Evolutionary conservation across 2,888 invertebrate genomes (phyloP).

Genomic region (Cyaniris semiargus): DNA sequence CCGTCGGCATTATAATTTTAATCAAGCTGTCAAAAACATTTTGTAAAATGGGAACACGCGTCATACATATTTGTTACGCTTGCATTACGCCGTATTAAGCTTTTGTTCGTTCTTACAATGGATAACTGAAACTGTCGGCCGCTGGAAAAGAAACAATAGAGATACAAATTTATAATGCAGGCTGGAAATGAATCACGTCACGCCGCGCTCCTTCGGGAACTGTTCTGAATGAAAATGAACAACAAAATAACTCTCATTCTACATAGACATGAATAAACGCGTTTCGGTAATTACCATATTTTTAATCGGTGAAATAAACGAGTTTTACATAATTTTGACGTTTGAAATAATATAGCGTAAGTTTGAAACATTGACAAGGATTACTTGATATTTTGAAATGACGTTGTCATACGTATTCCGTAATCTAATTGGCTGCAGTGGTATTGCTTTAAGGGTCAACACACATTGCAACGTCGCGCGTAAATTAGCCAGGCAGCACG

Average conservation of each 20-base stretch:
- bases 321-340: conserved; percentile 17
- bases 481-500: too few species aligned
- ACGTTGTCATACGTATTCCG: not conserved
- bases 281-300: conserved; percentile 35
- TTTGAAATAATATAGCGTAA: not conserved
- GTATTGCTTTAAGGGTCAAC: not conserved
- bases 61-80: conserved; percentile 31
- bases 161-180: conserved; percentile 76
- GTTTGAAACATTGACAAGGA: too few species aligned
- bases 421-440: not conserved
- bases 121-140: conserved; percentile 65
- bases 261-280: conserved; percentile 46
- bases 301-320: conserved; percentile 20
- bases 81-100: conserved; percentile 48
- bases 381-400: not conserved
- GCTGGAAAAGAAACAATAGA: conserved; percentile 71
- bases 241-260: conserved; percentile 52
- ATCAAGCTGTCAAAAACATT: conserved; percentile 16
- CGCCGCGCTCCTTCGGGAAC: conserved; percentile 59
- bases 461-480: too few species aligned
- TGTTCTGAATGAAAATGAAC: conserved; percentile 70
- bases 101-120: conserved; percentile 70
- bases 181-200: conserved; percentile 74
- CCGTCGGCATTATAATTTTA: not conserved
- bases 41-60: conserved; percentile 20